These are phyloP conservation scores for Hartigia nigra DNA, from an alignment of 2,888 invertebrate genomes.

Conservation along the genomic window DNA sequence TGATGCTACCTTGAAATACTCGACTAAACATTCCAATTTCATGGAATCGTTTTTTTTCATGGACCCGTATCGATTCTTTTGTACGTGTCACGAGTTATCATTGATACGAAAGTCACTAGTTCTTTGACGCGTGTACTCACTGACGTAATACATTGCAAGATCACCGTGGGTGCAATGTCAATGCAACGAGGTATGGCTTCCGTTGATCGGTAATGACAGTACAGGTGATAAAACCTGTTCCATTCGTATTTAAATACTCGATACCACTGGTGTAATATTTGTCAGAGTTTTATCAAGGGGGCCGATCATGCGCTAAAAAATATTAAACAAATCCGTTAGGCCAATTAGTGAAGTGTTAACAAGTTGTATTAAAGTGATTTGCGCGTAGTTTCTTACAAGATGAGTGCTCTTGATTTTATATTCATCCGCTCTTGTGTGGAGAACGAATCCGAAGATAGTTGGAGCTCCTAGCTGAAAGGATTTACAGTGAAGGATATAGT, in stretches of 20 bases:
- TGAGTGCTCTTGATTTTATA: background rate
- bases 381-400: background rate
- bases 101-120: conserved; percentile 65
- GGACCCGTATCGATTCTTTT: background rate
- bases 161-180: conserved; percentile 62
- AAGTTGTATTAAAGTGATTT: background rate
- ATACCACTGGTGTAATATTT: background rate
- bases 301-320: background rate
- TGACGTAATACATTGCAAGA: conserved; percentile 37
- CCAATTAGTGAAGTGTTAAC: background rate
- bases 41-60: background rate
- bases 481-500: background rate
- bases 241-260: background rate
- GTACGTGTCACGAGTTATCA: conserved; percentile 56
- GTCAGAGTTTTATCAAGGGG: background rate
- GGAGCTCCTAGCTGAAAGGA: background rate
- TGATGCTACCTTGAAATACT: background rate
- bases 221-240: conserved; percentile 1
- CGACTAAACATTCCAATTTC: background rate
- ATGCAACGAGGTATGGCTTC: conserved; percentile 67
- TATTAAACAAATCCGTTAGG: background rate
- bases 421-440: background rate
- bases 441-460: background rate
- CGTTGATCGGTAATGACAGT: conserved; percentile 52
- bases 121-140: conserved; percentile 53